Evolutionary conservation across 1,140 invertebrate genomes (phyloP), one percentile per base, ranked within the genome.

Genomic region (Calycopis cecrops): DNA sequence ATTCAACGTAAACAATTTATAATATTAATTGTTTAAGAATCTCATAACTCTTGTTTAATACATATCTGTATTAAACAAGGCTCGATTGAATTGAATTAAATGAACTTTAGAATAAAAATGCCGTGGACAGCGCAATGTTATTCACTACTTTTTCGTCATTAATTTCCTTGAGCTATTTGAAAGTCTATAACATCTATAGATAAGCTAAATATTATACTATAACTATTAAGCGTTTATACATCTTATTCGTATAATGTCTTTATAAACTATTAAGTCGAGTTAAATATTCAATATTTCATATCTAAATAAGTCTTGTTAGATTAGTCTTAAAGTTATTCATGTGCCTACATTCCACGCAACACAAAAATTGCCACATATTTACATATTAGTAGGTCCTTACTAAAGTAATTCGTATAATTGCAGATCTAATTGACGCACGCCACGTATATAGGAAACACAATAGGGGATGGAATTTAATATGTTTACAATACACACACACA

Each of bases 141-240:
- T 48, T 48, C 10, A 18, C 21, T 0, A 10, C 11, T 48, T 28
- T 10, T n/a, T 10, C 11, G 21, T n/a, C 21, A n/a, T 48, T n/a
- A 17, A 21, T 48, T 49, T 12, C 28, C 7, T 33, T 10, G 7
- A 28, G n/a, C 11, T n/a, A 6, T 12, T 1, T 8, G 12, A 7
- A 40, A 11, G 18, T 52, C 40, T 28, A 40, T 52, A 14, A 52
- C 28, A 42, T 14, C 21, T 52, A 42, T 18, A 12, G 12, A 18
- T 42, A 40, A 14, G 37, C 16, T 28, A 18, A 38, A n/a, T 40
- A 11, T 18, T 28, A 38, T 40, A 28, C 9, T 44, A 53, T 44
- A 53, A 53, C 40, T 53, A 53, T 40, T 53, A 53, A 53, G 52
- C 52, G 52, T 53, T 44, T 52, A 42, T 53, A 53, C 52, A 53